Evolutionary conservation across 1,140 invertebrate genomes (phyloP), one percentile per base, ranked within the genome.

Genomic region (Manduca sexta): DNA sequence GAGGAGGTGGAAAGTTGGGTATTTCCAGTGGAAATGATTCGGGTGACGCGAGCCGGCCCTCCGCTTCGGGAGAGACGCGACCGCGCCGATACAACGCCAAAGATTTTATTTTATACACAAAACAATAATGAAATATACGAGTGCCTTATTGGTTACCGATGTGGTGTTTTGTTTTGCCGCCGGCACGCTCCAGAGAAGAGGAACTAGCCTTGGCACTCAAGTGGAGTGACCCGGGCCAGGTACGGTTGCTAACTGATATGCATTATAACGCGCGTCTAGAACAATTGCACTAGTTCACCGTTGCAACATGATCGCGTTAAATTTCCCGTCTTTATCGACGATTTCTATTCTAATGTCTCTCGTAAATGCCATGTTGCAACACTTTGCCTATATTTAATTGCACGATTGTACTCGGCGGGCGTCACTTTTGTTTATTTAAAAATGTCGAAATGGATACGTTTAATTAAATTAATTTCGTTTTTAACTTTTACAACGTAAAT

Each of bases 211-310:
- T 82, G 81, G 88, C 88, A 76, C 85, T 89, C 88, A 88, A 89
- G 86, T 86, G 48, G 88, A 89, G 87, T 75, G 88, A 87, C 85
- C 83, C 83, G 88, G 88, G 86, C 88, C 86, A 90, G 88, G 88
- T 90, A 90, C 87, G 82, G 88, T 88, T 72, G 72, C 74, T 80
- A 77, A 70, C 60, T 68, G 58, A 60, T 60, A 60, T 57, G 61
- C 47, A 47, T 42, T 51, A 38, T 45, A 29, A 72, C 65, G 66
- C 71, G 58, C 68, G 71, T 60, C 75, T 47, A 74, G 67, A 48
- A 77, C 72, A 72, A 69, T 59, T 62, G 52, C 42, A 45, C 15
- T 39, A 51, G 35, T 18, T 2, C 16, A 47, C 30, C 11, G 38
- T 51, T 58, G 54, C 51, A 45, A 61, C 47, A 56, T 52, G 47